These are phyloP conservation scores for Adelges cooleyi DNA, from an alignment of 1,140 invertebrate genomes.

Conservation along the genomic window DNA sequence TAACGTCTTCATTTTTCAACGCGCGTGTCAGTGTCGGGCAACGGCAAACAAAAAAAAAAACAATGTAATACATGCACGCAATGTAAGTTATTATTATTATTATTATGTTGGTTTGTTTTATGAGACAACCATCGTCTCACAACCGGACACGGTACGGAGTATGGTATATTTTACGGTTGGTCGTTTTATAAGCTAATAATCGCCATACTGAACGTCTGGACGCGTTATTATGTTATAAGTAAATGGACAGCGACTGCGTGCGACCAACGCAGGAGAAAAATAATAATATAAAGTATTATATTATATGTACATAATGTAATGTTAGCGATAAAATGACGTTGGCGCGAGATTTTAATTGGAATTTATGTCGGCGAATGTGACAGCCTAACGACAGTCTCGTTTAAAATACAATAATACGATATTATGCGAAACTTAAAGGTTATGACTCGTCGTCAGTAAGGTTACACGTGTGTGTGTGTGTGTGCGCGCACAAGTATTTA, in stretches of 20 bases:
- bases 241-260: neutral
- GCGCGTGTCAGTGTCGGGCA: too few relatives aligned
- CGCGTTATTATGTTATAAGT: neutral
- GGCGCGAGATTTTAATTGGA: conserved; percentile 26
- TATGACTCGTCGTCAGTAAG: too few relatives aligned
- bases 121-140: too few relatives aligned
- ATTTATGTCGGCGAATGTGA: conserved; percentile 24
- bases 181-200: neutral
- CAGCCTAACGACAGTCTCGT: conserved; percentile 2
- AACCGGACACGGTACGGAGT: neutral
- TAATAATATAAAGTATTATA: neutral
- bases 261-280: neutral
- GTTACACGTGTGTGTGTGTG: too few relatives aligned
- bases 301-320: neutral
- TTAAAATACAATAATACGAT: neutral
- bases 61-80: too few relatives aligned
- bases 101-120: too few relatives aligned
- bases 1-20: too few relatives aligned
- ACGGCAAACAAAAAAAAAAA: too few relatives aligned
- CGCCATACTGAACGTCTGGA: too few relatives aligned
- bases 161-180: conserved; percentile 4
- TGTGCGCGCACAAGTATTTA: neutral
- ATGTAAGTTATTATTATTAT: too few relatives aligned
- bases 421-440: too few relatives aligned
- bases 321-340: conserved; percentile 11